phyloP scores from a whole-genome alignment of 2,888 invertebrate genomes.

The Cephus rjabovi region DNA sequence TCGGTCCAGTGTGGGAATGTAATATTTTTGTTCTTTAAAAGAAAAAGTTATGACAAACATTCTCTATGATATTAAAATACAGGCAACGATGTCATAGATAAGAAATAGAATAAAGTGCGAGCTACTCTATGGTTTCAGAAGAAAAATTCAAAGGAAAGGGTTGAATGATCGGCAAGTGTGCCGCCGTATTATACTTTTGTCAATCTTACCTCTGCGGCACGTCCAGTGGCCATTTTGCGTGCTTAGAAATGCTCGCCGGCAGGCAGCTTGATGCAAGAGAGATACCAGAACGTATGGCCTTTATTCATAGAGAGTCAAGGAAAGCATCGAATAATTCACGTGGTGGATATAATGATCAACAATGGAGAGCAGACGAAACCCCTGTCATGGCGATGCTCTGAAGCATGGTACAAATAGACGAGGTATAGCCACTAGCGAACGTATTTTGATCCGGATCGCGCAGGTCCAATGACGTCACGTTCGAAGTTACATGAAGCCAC shows the following conservation, averaged over 20 bases:
- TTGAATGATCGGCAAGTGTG: not conserved
- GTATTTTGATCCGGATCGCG: too few relatives aligned
- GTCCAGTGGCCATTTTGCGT: constrained; percentile 21
- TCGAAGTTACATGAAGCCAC: too few relatives aligned
- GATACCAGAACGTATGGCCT: not conserved
- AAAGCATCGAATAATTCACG: constrained; percentile 5
- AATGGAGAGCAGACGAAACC: constrained; percentile 43
- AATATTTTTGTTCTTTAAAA: not conserved
- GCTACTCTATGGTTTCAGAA: not conserved
- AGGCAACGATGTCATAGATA: not conserved
- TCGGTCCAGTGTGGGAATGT: not conserved
- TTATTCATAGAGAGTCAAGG: constrained; percentile 14
- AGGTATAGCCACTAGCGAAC: too few relatives aligned
- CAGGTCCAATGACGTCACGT: too few relatives aligned
- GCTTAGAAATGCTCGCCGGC: constrained; percentile 7
- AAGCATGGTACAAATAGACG: not conserved
- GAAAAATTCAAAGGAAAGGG: not conserved
- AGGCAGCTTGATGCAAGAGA: not conserved
- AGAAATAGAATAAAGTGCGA: not conserved
- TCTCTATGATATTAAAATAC: not conserved
- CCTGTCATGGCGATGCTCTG: not conserved
- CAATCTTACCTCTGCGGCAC: constrained; percentile 22
- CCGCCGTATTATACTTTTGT: not conserved
- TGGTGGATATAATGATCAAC: constrained; percentile 28
- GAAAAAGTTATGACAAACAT: not conserved